These are phyloP conservation scores for Cyphomyrus plagiostoma DNA, from an alignment of 2,113 vertebrate genomes.

Conservation along the genomic window DNA sequence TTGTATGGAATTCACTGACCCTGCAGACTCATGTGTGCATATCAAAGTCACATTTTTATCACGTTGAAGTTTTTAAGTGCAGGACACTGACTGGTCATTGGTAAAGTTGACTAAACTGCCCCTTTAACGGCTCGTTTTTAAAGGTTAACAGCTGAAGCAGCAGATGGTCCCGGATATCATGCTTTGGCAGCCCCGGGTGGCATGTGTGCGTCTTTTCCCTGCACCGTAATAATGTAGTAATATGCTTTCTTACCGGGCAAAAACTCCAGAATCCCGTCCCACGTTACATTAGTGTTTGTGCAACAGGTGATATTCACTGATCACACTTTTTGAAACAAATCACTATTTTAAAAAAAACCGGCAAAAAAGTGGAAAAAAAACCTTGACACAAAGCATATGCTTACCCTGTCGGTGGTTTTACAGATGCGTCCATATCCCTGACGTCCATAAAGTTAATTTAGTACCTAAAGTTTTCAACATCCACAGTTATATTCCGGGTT, in stretches of 20 bases:
- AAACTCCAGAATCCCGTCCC: background rate
- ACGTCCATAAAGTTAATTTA: slow-evolving; percentile 29
- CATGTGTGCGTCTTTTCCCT: background rate
- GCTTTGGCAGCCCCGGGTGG: background rate
- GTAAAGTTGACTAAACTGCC: background rate
- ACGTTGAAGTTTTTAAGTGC: background rate
- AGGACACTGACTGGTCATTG: background rate
- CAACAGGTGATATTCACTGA: background rate
- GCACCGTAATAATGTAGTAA: background rate
- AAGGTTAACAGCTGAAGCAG: background rate
- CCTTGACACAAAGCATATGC: slow-evolving; percentile 7
- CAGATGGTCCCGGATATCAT: slow-evolving; percentile 7
- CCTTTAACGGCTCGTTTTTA: background rate
- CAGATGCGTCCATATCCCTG: slow-evolving; percentile 17
- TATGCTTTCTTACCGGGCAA: background rate
- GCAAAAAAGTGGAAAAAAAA: background rate
- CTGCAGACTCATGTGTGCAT: background rate
- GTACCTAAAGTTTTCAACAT: slow-evolving; percentile 18
- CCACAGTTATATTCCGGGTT: slow-evolving; percentile 3
- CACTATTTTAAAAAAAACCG: background rate
- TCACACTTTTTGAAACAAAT: background rate
- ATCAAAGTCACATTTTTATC: background rate
- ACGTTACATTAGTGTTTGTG: background rate
- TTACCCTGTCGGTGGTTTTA: slow-evolving; percentile 56
- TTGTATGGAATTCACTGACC: background rate